phyloP scores from a whole-genome alignment of 2,797 vertebrate genomes.

The Arrhamphus sclerolepis region DNA sequence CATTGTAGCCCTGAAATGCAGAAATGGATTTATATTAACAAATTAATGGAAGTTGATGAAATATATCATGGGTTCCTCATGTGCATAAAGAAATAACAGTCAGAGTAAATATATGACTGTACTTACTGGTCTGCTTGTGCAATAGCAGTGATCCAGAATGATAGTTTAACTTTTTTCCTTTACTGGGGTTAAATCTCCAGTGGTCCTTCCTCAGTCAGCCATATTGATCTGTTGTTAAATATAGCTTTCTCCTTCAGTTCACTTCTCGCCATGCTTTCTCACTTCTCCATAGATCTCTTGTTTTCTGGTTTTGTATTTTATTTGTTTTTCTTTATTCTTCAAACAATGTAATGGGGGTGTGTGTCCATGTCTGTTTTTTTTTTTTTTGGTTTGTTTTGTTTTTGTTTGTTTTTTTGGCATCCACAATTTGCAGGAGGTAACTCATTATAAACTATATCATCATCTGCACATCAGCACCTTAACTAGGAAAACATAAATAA shows the following conservation, averaged over 20 bases:
- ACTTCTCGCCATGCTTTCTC: conserved; percentile 16
- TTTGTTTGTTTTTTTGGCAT: conserved; percentile 31
- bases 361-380: conserved; percentile 7
- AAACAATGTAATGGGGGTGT: background rate
- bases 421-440: conserved; percentile 9
- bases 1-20: too few relatives aligned
- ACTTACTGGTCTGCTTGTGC: too few relatives aligned
- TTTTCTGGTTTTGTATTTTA: conserved; percentile 15
- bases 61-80: too few relatives aligned
- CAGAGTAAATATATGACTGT: too few relatives aligned
- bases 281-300: conserved; percentile 2
- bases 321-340: conserved; percentile 22
- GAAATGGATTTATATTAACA: too few relatives aligned
- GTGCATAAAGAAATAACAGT: too few relatives aligned
- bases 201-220: conserved; percentile 27
- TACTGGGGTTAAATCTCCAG: conserved; percentile 36
- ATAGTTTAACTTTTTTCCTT: conserved; percentile 34
- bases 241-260: conserved; percentile 27
- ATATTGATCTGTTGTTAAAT: conserved; percentile 46
- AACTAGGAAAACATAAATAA: conserved; percentile 25
- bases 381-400: background rate
- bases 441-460: conserved; percentile 9
- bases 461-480: conserved; percentile 24
- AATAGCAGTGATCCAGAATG: conserved; percentile 27
- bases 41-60: too few relatives aligned